Evolutionary conservation across 2,888 invertebrate genomes (phyloP), one percentile per base, ranked within the genome.

Genomic region (Camponotus fellah): DNA sequence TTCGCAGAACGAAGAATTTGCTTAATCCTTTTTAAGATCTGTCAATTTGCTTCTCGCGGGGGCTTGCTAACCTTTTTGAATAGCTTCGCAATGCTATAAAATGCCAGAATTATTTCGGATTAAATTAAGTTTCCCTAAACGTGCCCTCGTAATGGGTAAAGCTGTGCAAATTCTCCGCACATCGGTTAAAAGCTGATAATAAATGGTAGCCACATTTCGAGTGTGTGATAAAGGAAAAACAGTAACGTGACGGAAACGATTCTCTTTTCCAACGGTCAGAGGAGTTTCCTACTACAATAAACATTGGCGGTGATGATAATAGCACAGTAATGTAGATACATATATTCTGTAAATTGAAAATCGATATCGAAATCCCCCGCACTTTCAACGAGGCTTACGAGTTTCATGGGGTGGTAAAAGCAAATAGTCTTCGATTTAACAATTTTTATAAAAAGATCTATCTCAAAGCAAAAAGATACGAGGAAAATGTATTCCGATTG

Each of bases 261-360:
- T 72, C 43, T 21, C 60, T 72, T 80, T 80, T 60, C 72, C 60
- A 60, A 37, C 34, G 79, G 60, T 77, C 56, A 71, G 58, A 58
- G 71, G 32, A 77, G 77, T 80, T 80, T 80, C 72, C 79, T 77
- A 43, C 43, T 60, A 46, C 79, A 72, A 80, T 80, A 80, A 80
- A 80, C 79, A 80, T 80, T 58, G 79, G 60, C 79, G 79, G 60
- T 46, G 60, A 80, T 46, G 79, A 80, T 80, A 80, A 80, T 80
- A 60, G 79, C 60, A 43, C 21, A 14, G 60, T 72, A 26, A 62
- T 80, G 79, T 62, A 80, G 79, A 72, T 60, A 80, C 72, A 80
- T 80, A 80, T 60, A 80, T 80, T 60, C 37, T 37, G 60, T 72
- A 80, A 80, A 80, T 80, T 72, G 79, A 80, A 60, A 80, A 80